Conservation (phyloP, 2,888 invertebrate species). For the Dioctria rufipes region DNA sequence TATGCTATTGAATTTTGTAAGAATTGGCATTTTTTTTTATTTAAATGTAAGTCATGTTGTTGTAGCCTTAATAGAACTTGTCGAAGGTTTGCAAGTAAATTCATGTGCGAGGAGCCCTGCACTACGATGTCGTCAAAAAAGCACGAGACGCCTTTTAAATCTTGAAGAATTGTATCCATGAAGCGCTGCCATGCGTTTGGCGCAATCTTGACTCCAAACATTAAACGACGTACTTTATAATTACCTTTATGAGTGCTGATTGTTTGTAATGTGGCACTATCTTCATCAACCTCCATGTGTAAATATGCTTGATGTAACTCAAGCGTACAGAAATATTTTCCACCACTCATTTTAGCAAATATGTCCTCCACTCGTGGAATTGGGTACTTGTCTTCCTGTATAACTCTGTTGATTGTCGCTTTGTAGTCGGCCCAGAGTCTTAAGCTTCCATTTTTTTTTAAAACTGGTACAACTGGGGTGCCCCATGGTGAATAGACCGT, state of each 20-base stretch:
- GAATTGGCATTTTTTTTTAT: background rate
- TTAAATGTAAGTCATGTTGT: background rate
- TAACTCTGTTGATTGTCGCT: background rate
- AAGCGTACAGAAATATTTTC: slow-evolving; percentile 11
- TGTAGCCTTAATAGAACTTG: background rate
- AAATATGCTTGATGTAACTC: slow-evolving; percentile 10
- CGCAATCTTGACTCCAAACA: slow-evolving; percentile 18
- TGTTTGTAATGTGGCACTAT: background rate
- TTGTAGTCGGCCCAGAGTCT: background rate
- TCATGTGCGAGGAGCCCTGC: no score
- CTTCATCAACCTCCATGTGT: slow-evolving; percentile 10
- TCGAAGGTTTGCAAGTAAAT: background rate
- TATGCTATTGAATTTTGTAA: background rate
- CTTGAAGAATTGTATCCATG: background rate
- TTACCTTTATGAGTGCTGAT: slow-evolving; percentile 20
- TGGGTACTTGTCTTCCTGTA: slow-evolving; percentile 15
- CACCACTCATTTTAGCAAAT: slow-evolving; percentile 24
- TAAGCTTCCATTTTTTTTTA: no score
- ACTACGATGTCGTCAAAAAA: slow-evolving; percentile 21
- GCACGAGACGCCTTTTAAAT: slow-evolving; percentile 1
- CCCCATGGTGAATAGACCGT: no score
- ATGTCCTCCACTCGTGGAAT: slow-evolving; percentile 16
- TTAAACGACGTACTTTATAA: slow-evolving; percentile 19
- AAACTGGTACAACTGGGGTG: no score
- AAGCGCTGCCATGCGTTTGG: slow-evolving; percentile 21